Conservation (phyloP, 2,888 invertebrate species). For the Drosophila fulvimacula region DNA sequence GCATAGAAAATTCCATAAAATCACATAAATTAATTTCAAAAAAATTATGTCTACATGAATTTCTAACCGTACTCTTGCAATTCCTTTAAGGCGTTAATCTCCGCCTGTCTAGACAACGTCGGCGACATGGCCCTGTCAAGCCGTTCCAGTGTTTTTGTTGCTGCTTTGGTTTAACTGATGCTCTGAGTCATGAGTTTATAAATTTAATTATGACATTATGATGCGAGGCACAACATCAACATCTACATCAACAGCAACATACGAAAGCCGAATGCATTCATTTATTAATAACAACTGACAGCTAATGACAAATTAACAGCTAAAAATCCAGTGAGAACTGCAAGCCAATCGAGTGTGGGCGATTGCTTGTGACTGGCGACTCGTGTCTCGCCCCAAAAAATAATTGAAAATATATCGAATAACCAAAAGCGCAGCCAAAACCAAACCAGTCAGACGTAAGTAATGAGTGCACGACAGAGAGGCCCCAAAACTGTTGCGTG, state of each 20-base stretch:
- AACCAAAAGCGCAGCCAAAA: conserved; percentile 62
- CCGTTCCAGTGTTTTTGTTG: not conserved
- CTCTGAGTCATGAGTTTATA: conserved; percentile 69
- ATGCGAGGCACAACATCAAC: conserved; percentile 56
- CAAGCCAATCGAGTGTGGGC: conserved; percentile 58
- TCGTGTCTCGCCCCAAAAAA: conserved; percentile 52
- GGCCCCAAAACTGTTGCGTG: conserved; percentile 48
- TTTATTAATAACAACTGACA: conserved; percentile 72
- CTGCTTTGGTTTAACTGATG: conserved; percentile 15
- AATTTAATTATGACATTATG: conserved; percentile 80
- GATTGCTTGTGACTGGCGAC: conserved; percentile 46
- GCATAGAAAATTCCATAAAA: conserved; percentile 5
- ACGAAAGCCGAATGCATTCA: conserved; percentile 37
- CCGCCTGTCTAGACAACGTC: conserved; percentile 62
- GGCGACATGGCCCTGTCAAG: conserved; percentile 44
- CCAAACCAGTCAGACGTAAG: conserved; percentile 57
- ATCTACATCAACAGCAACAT: not conserved
- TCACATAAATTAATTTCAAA: not conserved
- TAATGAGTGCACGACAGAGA: conserved; percentile 53
- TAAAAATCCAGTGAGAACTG: conserved; percentile 28
- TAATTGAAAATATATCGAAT: conserved; percentile 61
- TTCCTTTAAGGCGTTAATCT: conserved; percentile 38
- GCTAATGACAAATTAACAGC: conserved; percentile 76
- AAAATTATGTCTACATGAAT: not conserved
- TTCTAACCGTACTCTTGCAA: conserved; percentile 11